Base-by-base conservation (phyloP, 2,888 invertebrate genomes). In the Ferdinandea cuprea region DNA sequence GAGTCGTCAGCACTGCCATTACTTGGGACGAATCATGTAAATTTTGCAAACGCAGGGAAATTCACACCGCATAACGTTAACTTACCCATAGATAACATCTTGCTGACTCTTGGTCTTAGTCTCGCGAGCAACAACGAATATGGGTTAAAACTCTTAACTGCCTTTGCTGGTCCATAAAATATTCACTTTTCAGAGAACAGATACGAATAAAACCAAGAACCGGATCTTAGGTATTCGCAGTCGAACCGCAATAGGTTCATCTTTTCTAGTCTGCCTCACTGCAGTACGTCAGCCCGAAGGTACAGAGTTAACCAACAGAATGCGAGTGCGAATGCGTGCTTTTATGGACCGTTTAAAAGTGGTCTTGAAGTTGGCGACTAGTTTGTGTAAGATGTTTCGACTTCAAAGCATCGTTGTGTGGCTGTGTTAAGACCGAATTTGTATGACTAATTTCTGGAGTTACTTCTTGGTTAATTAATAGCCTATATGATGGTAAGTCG, bases 381-480 rank as follows among this genome's bases (percentile, higher is more conserved):
- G 54, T 28, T 80, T 80, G 5, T 25, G 68, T 61, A 59, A 59
- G 73, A 61, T 56, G 40, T 13, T 30, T n/a, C 37, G 13, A 32
- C 9, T 11, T 25, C 74, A 32, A 32, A 48, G 65, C 50, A 4
- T 30, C 50, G 17, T 35, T 50, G 13, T 19, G 9, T 44, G 9
- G 44, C 37, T 80, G 74, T 21, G 13, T 48, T n/a, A 42, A 73
- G 73, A 61, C 73, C 74, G 68, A 73, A 80, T 74, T 80, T 68
- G 74, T 80, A 74, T 80, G 79, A 80, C 79, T 80, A 74, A 80
- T 80, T 80, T 35, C 48, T 58, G 40, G 42, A 56, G 79, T 50
- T 61, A 37, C 48, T 35, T 63, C 48, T 15, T 3, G 19, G 32
- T 61, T 68, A 80, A 74, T 80, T 74, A 69, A 80, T 80, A 42